These are phyloP conservation scores for Nipponia nippon DNA, from an alignment of 2,113 vertebrate species.

Conservation along the genomic window DNA sequence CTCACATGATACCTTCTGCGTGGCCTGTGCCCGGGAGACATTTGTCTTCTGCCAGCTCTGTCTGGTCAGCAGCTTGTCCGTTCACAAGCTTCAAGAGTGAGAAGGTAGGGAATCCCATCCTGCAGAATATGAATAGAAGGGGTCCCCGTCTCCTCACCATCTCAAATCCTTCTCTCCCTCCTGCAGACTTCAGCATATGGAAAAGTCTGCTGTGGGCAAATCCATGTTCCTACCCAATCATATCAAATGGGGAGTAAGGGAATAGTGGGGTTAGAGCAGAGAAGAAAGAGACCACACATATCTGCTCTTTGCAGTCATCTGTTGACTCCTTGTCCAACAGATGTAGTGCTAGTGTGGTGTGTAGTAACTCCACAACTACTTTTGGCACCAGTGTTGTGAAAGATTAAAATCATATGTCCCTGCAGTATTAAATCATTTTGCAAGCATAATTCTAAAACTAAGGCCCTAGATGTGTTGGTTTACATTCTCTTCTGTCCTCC, in stretches of 20 bases:
- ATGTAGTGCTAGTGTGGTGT: background rate
- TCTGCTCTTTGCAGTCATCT: background rate
- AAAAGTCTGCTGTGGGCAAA: background rate
- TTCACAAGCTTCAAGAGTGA: background rate
- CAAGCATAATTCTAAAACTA: background rate
- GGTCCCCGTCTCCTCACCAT: background rate
- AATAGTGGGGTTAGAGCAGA: background rate
- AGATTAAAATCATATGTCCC: background rate
- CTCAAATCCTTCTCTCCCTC: background rate
- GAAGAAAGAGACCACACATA: background rate
- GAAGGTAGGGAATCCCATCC: background rate
- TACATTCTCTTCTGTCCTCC: background rate
- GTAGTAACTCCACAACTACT: background rate
- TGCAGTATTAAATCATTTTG: background rate
- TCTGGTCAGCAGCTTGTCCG: background rate
- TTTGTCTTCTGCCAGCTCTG: background rate
- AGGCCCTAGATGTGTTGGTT: background rate
- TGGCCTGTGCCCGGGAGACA: background rate
- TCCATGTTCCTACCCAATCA: background rate
- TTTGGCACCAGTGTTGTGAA: background rate
- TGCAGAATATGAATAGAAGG: background rate
- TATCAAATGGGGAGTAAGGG: background rate
- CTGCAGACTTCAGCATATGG: background rate
- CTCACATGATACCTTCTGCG: rapidly evolving
- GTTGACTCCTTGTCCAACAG: background rate